A percentile compares a stretch with the other conserved stretches of the same genome.
These are phyloP conservation scores for Nesidiocoris tenuis DNA, from an alignment of 2,888 invertebrate species.

Conservation along the genomic window DNA sequence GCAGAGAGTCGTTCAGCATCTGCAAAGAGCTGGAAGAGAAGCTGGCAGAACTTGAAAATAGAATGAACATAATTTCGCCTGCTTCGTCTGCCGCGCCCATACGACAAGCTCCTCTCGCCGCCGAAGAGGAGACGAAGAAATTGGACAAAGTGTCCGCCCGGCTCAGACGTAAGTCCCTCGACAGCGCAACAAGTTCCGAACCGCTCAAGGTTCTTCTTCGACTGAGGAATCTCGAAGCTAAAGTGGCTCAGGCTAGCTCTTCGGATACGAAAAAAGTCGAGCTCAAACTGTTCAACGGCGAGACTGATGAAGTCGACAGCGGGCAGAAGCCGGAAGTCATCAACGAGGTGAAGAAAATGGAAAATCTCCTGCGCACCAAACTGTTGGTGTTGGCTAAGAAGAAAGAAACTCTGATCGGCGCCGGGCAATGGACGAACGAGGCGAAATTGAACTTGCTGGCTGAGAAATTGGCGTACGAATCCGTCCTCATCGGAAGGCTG, in stretches of 20 bases:
- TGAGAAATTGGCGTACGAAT: conserved; percentile 78
- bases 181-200: conserved; percentile 74
- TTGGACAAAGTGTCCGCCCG: conserved; percentile 57
- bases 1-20: conserved; percentile 75
- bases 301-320: conserved; percentile 48
- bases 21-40: conserved; percentile 84
- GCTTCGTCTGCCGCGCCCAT: conserved; percentile 58
- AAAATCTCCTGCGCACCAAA: conserved; percentile 68
- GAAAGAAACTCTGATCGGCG: conserved; percentile 65
- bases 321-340: conserved; percentile 48
- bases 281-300: conserved; percentile 48
- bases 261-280: conserved; percentile 43
- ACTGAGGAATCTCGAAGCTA: conserved; percentile 73
- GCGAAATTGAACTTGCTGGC: conserved; percentile 71
- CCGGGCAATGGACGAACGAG: conserved; percentile 67
- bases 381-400: conserved; percentile 68
- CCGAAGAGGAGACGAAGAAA: conserved; percentile 38
- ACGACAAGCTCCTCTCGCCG: conserved; percentile 38
- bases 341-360: conserved; percentile 56
- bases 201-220: conserved; percentile 67
- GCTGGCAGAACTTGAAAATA: conserved; percentile 74
- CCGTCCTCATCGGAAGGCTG: conserved; percentile 68
- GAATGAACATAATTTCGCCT: conserved; percentile 68
- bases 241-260: conserved; percentile 59
- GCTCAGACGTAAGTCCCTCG: conserved; percentile 72